Conservation (phyloP, 2,113 vertebrate genomes). For the Epinephelus moara region DNA sequence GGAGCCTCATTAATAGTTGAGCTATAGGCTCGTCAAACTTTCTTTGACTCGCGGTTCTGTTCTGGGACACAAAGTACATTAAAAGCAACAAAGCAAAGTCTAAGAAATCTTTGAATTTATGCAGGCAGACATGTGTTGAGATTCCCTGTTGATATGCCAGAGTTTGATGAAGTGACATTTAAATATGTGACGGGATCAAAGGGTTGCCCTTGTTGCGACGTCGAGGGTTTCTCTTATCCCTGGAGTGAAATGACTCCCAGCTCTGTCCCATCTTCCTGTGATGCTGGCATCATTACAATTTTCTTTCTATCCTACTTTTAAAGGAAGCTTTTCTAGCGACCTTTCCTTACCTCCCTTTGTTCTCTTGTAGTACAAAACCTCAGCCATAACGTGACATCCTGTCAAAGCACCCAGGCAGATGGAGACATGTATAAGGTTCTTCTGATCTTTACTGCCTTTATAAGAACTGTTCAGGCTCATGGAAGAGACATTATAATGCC, state of each 20-base stretch:
- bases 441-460: constrained; percentile 28
- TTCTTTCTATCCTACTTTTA: constrained; percentile 3
- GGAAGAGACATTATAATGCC: not conserved
- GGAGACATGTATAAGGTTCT: not conserved
- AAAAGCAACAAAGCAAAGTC: constrained; percentile 15
- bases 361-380: constrained; percentile 30
- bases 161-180: constrained; percentile 27
- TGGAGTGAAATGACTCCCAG: not conserved
- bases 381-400: not conserved
- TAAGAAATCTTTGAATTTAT: not conserved
- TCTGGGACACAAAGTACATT: not conserved
- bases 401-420: constrained; percentile 13
- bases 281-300: constrained; percentile 20
- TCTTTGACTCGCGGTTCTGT: not conserved
- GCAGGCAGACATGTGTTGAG: not conserved
- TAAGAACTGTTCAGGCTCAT: not conserved
- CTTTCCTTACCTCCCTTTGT: constrained; percentile 29
- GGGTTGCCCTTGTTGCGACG: not conserved
- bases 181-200: constrained; percentile 38
- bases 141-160: not conserved
- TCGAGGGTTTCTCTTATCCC: constrained; percentile 16
- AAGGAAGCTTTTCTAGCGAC: not conserved
- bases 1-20: not conserved
- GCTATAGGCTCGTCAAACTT: not conserved
- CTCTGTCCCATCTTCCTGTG: constrained; percentile 19